A percentile compares a stretch with the other conserved stretches of the same genome.
phyloP scores from a whole-genome alignment of 2,797 vertebrate genomes.

The Pseudocheirus occidentalis region DNA sequence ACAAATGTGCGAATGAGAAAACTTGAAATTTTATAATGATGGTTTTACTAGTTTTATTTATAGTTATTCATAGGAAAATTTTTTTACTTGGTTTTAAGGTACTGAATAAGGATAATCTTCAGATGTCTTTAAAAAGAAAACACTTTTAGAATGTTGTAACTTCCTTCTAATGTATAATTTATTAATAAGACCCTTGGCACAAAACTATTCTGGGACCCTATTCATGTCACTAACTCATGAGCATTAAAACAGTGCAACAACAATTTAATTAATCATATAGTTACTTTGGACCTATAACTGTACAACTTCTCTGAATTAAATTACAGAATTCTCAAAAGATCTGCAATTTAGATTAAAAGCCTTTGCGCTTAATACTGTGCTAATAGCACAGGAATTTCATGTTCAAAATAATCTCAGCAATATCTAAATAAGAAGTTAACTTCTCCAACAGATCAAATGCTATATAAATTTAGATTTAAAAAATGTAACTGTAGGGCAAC shows the following conservation, averaged over 20 bases:
- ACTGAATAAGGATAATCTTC: not conserved
- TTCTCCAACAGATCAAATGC: not conserved
- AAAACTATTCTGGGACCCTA: constrained; percentile 31
- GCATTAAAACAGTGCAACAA: constrained; percentile 17
- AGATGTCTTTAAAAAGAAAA: not conserved
- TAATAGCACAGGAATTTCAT: not conserved
- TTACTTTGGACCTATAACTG: not conserved
- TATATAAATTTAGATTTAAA: not conserved
- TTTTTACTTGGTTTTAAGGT: not conserved
- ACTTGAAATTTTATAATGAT: not conserved
- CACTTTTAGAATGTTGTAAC: not conserved
- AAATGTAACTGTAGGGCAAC: not conserved
- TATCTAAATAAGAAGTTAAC: not conserved
- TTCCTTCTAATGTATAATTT: not conserved
- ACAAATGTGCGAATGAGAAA: not conserved
- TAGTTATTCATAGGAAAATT: not conserved
- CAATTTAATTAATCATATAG: not conserved
- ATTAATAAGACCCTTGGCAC: not conserved
- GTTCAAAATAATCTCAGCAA: not conserved
- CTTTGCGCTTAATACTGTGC: not conserved
- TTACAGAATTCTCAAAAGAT: not conserved
- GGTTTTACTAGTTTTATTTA: constrained; percentile 18
- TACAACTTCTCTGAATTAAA: not conserved
- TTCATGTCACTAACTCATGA: not conserved
- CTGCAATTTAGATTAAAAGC: not conserved